Conservation (phyloP, 2,888 invertebrate species). For the Agrochola circellaris region DNA sequence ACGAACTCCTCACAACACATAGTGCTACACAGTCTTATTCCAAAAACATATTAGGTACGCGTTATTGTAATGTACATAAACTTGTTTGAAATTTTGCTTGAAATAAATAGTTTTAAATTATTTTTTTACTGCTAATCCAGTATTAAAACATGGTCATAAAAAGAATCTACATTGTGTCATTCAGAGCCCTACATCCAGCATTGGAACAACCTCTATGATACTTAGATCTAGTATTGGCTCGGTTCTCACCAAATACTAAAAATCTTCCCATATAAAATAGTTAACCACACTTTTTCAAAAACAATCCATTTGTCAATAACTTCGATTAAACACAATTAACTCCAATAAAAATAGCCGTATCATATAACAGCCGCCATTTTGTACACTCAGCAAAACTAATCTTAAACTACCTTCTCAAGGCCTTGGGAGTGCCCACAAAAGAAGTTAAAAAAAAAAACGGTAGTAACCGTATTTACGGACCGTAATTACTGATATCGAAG, state of each 20-base stretch:
- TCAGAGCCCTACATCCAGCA: neutral
- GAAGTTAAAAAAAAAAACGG: conserved; percentile 60
- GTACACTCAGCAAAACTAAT: conserved; percentile 32
- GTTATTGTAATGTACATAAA: too few species aligned
- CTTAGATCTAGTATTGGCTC: neutral
- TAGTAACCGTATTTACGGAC: conserved; percentile 62
- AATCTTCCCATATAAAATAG: neutral
- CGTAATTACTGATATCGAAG: conserved; percentile 82
- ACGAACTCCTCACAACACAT: too few species aligned
- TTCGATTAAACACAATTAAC: conserved; percentile 4
- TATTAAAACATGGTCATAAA: neutral
- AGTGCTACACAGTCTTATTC: too few species aligned
- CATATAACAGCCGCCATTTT: neutral
- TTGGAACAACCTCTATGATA: neutral
- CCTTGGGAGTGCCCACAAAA: conserved; percentile 42
- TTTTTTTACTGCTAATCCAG: too few species aligned
- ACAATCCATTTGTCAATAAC: neutral
- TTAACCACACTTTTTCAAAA: neutral
- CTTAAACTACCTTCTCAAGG: conserved; percentile 14
- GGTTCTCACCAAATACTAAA: neutral
- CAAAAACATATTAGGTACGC: too few species aligned
- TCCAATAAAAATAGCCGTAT: conserved; percentile 2
- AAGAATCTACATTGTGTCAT: neutral
- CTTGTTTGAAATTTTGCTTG: too few species aligned
- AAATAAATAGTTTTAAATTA: too few species aligned